These are phyloP conservation scores for Poeciliopsis presidionis DNA, from an alignment of 2,797 vertebrate species.

Conservation along the genomic window DNA sequence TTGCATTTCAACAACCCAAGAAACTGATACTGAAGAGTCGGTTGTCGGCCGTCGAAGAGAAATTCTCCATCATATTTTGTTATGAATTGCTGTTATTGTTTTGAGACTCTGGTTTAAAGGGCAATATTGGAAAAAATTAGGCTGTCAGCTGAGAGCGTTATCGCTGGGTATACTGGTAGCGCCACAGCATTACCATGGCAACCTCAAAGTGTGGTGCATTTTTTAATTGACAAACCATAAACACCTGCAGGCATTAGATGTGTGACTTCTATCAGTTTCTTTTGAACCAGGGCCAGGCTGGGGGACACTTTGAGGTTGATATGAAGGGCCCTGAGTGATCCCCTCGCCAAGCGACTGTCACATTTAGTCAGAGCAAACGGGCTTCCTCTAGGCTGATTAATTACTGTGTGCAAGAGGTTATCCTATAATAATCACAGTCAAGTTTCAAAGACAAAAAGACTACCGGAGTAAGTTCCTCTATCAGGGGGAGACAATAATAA, in stretches of 20 bases:
- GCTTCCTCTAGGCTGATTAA: slow-evolving; percentile 68
- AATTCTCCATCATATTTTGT: background rate
- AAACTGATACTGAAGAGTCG: background rate
- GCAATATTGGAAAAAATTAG: slow-evolving; percentile 6
- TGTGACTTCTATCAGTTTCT: slow-evolving; percentile 35
- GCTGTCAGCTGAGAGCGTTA: slow-evolving; percentile 8
- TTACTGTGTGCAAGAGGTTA: slow-evolving; percentile 66
- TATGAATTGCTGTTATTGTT: background rate
- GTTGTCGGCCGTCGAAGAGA: background rate
- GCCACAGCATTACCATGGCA: slow-evolving; percentile 22
- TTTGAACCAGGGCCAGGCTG: slow-evolving; percentile 42
- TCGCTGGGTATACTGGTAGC: slow-evolving; percentile 6
- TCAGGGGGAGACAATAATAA: slow-evolving; percentile 44
- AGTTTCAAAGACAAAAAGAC: slow-evolving; percentile 55
- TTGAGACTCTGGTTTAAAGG: background rate
- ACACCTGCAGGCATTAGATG: slow-evolving; percentile 36
- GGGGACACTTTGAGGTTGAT: slow-evolving; percentile 53
- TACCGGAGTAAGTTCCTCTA: slow-evolving; percentile 43
- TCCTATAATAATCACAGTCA: slow-evolving; percentile 64
- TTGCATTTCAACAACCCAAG: background rate
- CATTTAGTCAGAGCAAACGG: slow-evolving; percentile 44
- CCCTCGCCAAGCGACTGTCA: slow-evolving; percentile 59
- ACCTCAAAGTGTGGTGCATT: slow-evolving; percentile 25
- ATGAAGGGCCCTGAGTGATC: slow-evolving; percentile 44
- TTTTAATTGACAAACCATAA: slow-evolving; percentile 45